Base-by-base conservation (phyloP, 2,888 invertebrate genomes). In the Hirtodrosophila confusa region DNA sequence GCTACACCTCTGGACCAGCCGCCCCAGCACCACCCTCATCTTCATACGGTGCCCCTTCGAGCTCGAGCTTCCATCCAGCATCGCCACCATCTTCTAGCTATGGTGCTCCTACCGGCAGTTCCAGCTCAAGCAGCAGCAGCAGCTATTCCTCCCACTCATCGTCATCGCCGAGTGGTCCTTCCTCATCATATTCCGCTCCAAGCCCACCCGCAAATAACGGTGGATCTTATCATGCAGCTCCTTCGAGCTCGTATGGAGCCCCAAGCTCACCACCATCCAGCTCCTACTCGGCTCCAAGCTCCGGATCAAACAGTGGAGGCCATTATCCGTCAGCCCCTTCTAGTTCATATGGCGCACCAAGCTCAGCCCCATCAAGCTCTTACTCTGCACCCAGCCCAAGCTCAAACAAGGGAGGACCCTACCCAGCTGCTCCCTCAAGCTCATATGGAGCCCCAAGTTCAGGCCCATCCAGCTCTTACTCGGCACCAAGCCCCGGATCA, bases 181-280 rank as follows among this genome's bases (percentile, higher is more conserved):
- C 67, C 7, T 68, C 67, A 6, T 68, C 65, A 0, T 68, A 68
- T 8, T 44, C 44, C 5, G 58, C 58, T 3, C 51, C 58, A 10
- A 51, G 58, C 36, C 27, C 24, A 4, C 10, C 40, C 0, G 92
- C 93, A 0, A 69, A 35, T 33, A 91, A 91, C 40, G 80, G 90
- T 71, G 93, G 93, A 69, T 92, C 71, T 0, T 71, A 93, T 36
- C 78, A 92, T 3, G 92, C 93, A 1, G 84, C 91, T 29, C 83
- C 76, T 0, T 74, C 68, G 29, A 0, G 55, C 49, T 71, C 70
- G 0, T 70, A 68, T 31, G 37, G 56, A 0, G 58, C 63, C 0
- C 68, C 70, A 2, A 56, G 51, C 17, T 49, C 50, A 2, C 36
- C 54, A n/a, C 56, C 47, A 5, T 62, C 66, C 3, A 41, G 50